Conservation (phyloP, 2,113 vertebrate species). For the Suncus etruscus region DNA sequence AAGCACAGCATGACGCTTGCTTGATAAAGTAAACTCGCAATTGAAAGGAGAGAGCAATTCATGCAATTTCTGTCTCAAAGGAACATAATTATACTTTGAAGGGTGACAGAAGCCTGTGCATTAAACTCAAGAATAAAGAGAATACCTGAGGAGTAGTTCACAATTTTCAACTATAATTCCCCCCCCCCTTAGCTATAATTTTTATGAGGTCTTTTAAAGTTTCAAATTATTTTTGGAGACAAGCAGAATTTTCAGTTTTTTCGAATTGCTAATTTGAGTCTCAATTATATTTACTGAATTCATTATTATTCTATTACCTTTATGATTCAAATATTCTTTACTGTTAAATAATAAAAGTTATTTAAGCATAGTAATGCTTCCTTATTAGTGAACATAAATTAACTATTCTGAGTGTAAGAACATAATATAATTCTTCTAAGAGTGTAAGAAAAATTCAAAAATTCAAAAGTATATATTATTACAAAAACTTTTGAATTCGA, state of each 20-base stretch:
- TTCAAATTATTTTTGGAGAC: not conserved
- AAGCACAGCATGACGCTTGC: not conserved
- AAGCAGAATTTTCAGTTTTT: constrained; percentile 42
- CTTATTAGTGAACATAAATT: not conserved
- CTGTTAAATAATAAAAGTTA: not conserved
- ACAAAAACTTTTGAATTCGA: not conserved
- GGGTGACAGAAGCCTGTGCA: not conserved
- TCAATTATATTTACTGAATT: constrained; percentile 11
- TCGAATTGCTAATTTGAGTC: not conserved
- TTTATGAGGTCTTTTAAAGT: not conserved
- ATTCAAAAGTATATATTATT: not conserved
- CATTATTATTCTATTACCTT: not conserved
- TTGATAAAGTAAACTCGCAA: not conserved
- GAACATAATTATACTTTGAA: constrained; percentile 23
- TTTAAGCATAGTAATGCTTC: not conserved
- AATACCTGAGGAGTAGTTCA: not conserved
- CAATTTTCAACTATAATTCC: not conserved
- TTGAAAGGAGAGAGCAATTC: not conserved
- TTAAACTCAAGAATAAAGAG: constrained; percentile 46
- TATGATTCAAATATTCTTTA: not conserved
- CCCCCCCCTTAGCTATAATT: not conserved
- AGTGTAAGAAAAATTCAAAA: too few species aligned
- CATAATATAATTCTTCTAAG: too few species aligned
- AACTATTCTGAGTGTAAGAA: not conserved
- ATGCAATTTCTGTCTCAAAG: not conserved